Base-by-base conservation (phyloP, 1,140 invertebrate genomes). In the Leptopilina clavipes region DNA sequence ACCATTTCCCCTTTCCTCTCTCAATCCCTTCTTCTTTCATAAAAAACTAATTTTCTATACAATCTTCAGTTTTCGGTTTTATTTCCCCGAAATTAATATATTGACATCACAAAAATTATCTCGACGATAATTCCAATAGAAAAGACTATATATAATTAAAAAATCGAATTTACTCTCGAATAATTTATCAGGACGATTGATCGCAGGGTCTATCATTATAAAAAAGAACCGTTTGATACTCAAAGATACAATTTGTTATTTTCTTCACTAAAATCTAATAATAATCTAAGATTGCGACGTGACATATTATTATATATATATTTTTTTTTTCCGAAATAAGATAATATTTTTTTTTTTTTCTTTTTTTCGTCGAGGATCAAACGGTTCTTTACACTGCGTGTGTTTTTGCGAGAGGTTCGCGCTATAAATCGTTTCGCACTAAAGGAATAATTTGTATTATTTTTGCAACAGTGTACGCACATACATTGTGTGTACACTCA, bases 201-300 rank as follows among this genome's bases (percentile, higher is more conserved):
- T 82, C 65, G 76, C 71, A 73, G 75, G 65, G 70, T 65, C 75
- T 78, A 79, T 48, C 71, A 56, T 77, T 80, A 59, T 59, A 25
- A 59, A n/a, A 31, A 75, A 78, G 77, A 77, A 81, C 79, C 81
- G 81, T 77, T 77, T 73, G 78, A 81, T 76, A 77, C 76, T 79
- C 72, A 71, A 77, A 40, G 11, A 79, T 77, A 80, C 54, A 56
- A 11, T 25, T 56, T 3, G 11, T 19, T 12, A 12, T 59, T 14
- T 22, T 59, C 12, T 65, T 37, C 6, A 31, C 12, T n/a, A 31
- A 65, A 25, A 31, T 65, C 25, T 25, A 31, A 22, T 5, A 59
- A 25, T 14, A 59, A 59, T 25, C 19, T 31, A 65, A 31, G 8
- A n/a, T 65, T 31, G 14, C 12, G 59, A 65, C 14, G 12, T 31